Percentiles rank a stretch among this genome's conserved stretches.
phyloP scores from a whole-genome alignment of 2,797 vertebrate genomes.

The Parambassis ranga region DNA sequence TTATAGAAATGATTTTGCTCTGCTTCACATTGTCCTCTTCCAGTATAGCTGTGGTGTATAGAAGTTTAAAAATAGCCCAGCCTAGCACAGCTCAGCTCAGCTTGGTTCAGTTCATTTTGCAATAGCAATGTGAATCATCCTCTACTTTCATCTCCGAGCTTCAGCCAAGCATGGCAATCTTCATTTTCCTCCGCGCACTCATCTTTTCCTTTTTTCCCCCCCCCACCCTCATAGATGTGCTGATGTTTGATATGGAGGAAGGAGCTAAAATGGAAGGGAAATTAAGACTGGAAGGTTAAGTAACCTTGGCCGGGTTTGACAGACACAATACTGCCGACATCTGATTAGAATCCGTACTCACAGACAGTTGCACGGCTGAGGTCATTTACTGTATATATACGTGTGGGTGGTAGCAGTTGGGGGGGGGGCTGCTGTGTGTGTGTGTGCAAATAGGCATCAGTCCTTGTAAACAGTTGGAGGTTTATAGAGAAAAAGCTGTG shows the following conservation, averaged over 20 bases:
- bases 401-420: constrained; percentile 59
- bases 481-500: constrained; percentile 75
- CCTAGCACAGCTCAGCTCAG: constrained; percentile 58
- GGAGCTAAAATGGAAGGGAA: constrained; percentile 78
- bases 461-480: constrained; percentile 77
- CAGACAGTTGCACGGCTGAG: constrained; percentile 66
- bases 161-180: constrained; percentile 77
- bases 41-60: constrained; percentile 54
- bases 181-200: constrained; percentile 70
- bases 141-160: constrained; percentile 75
- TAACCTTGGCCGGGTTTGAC: constrained; percentile 79
- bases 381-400: constrained; percentile 77
- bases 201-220: constrained; percentile 46
- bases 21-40: constrained; percentile 62
- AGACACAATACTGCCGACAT: constrained; percentile 76
- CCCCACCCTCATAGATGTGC: constrained; percentile 58
- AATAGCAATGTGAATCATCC: constrained; percentile 76
- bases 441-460: constrained; percentile 62
- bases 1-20: constrained; percentile 60
- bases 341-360: constrained; percentile 76
- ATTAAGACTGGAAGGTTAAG: constrained; percentile 79
- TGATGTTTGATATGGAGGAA: constrained; percentile 79
- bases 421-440: constrained; percentile 2
- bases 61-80: constrained; percentile 75
- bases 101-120: constrained; percentile 74